phyloP scores from a whole-genome alignment of 2,113 vertebrate species.

The Protobothrops flavoviridis region DNA sequence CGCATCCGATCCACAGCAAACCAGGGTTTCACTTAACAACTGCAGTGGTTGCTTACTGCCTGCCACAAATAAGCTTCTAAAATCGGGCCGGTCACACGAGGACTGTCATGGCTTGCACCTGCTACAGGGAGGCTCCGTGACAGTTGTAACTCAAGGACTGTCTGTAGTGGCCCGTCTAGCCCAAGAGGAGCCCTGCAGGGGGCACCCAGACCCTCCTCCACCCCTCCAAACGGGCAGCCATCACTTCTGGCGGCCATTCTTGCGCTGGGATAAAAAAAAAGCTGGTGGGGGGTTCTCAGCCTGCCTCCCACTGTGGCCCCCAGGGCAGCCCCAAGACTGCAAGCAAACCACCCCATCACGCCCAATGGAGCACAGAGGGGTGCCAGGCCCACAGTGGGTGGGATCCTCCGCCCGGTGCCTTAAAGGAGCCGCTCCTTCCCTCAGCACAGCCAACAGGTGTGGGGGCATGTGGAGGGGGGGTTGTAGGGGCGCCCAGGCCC shows the following conservation, averaged over 20 bases:
- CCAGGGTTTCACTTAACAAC: too few species aligned
- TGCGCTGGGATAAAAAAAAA: too few species aligned
- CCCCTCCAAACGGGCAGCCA: background rate
- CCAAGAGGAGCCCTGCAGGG: background rate
- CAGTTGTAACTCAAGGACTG: background rate
- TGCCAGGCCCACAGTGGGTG: background rate
- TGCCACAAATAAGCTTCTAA: background rate
- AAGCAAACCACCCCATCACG: rapidly evolving
- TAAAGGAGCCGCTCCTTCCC: background rate
- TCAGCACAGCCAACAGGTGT: background rate
- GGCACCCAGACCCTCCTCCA: background rate
- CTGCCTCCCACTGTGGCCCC: background rate
- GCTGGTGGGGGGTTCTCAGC: background rate
- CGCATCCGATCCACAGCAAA: too few species aligned
- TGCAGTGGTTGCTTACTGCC: background rate
- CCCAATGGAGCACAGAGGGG: background rate
- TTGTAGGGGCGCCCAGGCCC: too few species aligned
- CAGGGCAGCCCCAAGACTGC: background rate
- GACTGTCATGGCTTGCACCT: too few species aligned
- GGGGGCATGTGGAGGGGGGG: too few species aligned
- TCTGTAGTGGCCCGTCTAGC: background rate
- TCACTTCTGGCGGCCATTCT: background rate
- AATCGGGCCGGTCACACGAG: background rate
- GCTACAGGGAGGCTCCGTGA: too few species aligned
- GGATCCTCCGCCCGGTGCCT: background rate